phyloP scores from a whole-genome alignment of 2,888 invertebrate species.

The Amphiduros pacificus region DNA sequence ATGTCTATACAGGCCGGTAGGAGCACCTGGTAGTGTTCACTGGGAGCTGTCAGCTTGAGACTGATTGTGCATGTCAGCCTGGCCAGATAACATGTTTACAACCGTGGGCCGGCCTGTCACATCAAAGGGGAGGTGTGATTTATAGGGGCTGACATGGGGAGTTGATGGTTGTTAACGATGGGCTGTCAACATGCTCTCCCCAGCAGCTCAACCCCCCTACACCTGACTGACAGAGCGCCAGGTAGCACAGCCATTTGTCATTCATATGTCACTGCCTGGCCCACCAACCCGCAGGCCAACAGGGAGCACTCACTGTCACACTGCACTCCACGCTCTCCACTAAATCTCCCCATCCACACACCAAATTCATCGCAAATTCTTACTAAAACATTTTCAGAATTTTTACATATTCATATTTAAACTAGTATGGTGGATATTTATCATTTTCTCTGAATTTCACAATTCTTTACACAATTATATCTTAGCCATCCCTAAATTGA shows the following conservation, averaged over 20 bases:
- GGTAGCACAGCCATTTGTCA: neutral
- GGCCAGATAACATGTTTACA: slow-evolving; percentile 12
- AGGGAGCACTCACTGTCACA: neutral
- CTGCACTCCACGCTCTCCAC: neutral
- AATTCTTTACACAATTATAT: too few relatives aligned
- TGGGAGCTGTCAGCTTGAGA: too few relatives aligned
- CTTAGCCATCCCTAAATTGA: too few relatives aligned
- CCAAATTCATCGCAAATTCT: too few relatives aligned
- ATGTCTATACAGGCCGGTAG: too few relatives aligned
- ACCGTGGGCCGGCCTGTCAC: slow-evolving; percentile 10
- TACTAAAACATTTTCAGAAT: too few relatives aligned
- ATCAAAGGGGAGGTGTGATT: slow-evolving; percentile 6
- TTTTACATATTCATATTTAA: too few relatives aligned
- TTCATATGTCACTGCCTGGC: neutral
- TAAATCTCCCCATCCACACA: neutral
- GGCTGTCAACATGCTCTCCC: slow-evolving; percentile 3
- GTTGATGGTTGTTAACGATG: slow-evolving; percentile 5
- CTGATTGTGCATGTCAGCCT: neutral
- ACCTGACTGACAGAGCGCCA: neutral
- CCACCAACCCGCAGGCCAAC: neutral
- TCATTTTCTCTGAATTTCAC: too few relatives aligned
- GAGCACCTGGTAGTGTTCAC: too few relatives aligned
- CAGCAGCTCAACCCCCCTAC: neutral
- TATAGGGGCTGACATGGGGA: slow-evolving; percentile 3
- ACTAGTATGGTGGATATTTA: too few relatives aligned